phyloP scores from a whole-genome alignment of 1,140 invertebrate species.

The Arctopsyche grandis region DNA sequence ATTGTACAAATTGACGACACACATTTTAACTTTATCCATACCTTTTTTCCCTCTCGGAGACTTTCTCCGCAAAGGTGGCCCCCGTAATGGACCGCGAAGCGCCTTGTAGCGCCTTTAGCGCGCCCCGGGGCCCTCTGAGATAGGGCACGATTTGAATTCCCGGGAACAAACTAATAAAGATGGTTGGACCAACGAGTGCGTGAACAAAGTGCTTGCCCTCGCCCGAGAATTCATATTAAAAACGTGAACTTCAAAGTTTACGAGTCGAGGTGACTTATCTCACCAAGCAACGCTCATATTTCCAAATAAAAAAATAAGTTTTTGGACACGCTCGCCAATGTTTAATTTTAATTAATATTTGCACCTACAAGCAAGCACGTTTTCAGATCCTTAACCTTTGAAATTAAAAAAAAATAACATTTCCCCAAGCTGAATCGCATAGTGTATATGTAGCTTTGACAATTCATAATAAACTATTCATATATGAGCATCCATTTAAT shows the following conservation, averaged over 20 bases:
- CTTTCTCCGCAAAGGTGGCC: background rate
- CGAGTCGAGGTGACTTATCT: conserved; percentile 24
- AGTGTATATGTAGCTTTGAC: too few species aligned
- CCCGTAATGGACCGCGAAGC: conserved; percentile 25
- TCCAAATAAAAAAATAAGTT: background rate
- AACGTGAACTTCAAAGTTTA: conserved; percentile 44
- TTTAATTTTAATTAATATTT: background rate
- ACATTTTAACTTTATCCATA: too few species aligned
- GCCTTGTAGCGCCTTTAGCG: background rate
- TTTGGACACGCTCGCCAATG: background rate
- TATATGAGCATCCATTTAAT: too few species aligned
- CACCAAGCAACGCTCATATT: background rate
- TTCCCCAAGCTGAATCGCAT: too few species aligned
- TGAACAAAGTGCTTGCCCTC: conserved; percentile 52
- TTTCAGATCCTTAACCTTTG: too few species aligned
- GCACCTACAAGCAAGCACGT: too few species aligned
- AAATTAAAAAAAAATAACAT: too few species aligned
- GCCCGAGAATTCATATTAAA: conserved; percentile 51
- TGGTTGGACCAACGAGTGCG: conserved; percentile 51
- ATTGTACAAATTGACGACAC: background rate
- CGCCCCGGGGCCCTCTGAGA: conserved; percentile 11
- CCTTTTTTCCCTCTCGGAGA: too few species aligned
- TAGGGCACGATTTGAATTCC: conserved; percentile 54
- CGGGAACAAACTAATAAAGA: conserved; percentile 55
- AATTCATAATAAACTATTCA: too few species aligned